Evolutionary conservation across 1,140 invertebrate genomes (phyloP), one percentile per base, ranked within the genome.

Genomic region (Harpegnathos saltator): DNA sequence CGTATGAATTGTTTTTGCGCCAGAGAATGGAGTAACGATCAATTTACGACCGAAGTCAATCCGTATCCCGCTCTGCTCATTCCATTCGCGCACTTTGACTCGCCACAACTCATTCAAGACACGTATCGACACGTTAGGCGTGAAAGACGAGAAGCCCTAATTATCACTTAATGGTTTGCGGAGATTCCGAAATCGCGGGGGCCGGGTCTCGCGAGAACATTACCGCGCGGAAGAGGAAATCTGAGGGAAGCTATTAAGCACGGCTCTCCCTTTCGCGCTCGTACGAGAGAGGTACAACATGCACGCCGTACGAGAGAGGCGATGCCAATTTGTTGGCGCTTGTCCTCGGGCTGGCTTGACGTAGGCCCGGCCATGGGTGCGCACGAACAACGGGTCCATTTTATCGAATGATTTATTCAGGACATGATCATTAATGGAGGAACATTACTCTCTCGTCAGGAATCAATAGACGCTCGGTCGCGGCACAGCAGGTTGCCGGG

Each of bases 361-460:
- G 85, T 72, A 52, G 82, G 82, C 63, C 82, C 59, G 72, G 62
- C 78, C 54, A 73, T 80, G 88, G 75, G 85, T 82, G 82, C 72
- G 71, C 87, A 78, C 88, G 87, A 89, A 89, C 85, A 90, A 81
- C 87, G 81, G 88, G 88, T 91, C 89, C 89, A 92, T 92, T 93
- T 93, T 93, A 91, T 92, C 91, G 89, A 93, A 93, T 93, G 92
- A 93, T 93, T 93, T 92, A 93, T 93, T 93, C 89, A 91, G 84
- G 85, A 88, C 88, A 87, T 89, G 89, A 93, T 93, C 93, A 93
- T 92, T 93, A 93, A 93, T 92, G 91, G 90, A 90, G 82, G 87
- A 91, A 91, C 91, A 93, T 93, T 92, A 93, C 91, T 92, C 91
- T 93, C 91, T 91, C 85, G 91, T 92, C 85, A 90, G 85, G 90